Evolutionary conservation across 2,797 vertebrate genomes (phyloP).

Genomic region (Xiphorhynchus erythropygius): DNA sequence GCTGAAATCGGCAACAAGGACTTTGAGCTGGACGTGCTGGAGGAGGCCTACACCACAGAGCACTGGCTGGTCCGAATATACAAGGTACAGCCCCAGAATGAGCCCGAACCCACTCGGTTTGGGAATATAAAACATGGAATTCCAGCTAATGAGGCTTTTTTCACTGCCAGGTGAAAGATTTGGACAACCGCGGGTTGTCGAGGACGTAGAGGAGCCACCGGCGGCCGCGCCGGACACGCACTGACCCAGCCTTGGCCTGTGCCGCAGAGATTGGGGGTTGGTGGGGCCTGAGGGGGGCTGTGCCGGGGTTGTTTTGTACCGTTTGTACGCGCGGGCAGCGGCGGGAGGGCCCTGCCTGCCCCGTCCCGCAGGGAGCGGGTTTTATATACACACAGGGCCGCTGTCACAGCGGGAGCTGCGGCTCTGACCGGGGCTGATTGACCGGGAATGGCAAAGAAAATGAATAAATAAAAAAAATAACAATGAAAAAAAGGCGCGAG

Average conservation of each 20-base stretch:
- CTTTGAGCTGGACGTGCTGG: constrained; percentile 96
- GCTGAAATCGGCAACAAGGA: constrained; percentile 99
- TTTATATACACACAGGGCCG: constrained; percentile 79
- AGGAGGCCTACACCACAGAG: constrained; percentile 98
- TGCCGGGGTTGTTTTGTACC: constrained; percentile 69
- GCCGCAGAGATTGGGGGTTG: constrained; percentile 58
- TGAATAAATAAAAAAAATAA: not conserved
- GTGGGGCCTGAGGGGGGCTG: not conserved
- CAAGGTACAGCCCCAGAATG: constrained; percentile 77
- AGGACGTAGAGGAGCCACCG: constrained; percentile 84
- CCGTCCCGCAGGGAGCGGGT: constrained; percentile 69
- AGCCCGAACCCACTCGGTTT: accelerated
- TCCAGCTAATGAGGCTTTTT: not conserved
- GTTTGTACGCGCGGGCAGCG: constrained; percentile 80
- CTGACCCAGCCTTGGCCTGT: constrained; percentile 84
- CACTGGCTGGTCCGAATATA: constrained; percentile 99
- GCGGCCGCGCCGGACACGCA: constrained; percentile 68
- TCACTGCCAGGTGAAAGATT: constrained; percentile 82
- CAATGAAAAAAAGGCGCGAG: too few relatives aligned
- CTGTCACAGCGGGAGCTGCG: constrained; percentile 76
- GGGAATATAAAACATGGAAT: accelerated
- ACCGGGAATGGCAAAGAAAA: constrained; percentile 72
- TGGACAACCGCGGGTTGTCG: constrained; percentile 96
- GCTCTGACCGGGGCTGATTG: constrained; percentile 80
- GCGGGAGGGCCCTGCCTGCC: constrained; percentile 64